A percentile compares a stretch with the other conserved stretches of the same genome.
These are phyloP conservation scores for Ceyx melanurus DNA, from an alignment of 2,113 vertebrate genomes.

Conservation along the genomic window DNA sequence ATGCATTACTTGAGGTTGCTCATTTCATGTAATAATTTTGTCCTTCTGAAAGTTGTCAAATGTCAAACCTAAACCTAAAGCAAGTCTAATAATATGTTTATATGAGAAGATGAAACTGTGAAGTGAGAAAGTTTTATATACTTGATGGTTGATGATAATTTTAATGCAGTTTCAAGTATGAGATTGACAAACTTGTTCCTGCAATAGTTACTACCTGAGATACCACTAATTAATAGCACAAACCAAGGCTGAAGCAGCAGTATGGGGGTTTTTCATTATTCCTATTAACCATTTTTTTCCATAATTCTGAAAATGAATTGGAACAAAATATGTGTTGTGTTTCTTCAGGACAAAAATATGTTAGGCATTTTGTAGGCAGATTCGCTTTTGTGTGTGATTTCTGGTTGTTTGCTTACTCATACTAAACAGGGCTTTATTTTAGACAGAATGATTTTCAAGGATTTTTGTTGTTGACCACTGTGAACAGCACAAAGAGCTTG, in stretches of 20 bases:
- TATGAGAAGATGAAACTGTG: neutral
- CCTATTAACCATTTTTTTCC: neutral
- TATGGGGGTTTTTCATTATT: neutral
- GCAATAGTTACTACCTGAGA: neutral
- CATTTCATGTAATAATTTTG: neutral
- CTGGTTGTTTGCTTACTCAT: neutral
- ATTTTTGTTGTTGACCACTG: neutral
- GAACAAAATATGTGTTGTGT: neutral
- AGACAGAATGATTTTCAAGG: neutral
- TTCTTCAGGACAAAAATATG: neutral
- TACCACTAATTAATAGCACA: neutral
- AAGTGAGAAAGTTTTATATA: neutral
- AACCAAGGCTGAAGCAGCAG: neutral
- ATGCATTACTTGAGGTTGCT: neutral
- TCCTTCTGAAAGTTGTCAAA: neutral
- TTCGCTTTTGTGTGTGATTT: neutral
- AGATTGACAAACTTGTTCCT: neutral
- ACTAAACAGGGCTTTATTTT: neutral
- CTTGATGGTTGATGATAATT: neutral
- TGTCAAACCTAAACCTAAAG: neutral
- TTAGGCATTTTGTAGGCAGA: neutral
- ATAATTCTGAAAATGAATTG: neutral
- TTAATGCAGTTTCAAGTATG: neutral
- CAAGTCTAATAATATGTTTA: neutral
- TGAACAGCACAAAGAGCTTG: neutral